A percentile compares a stretch with the other conserved stretches of the same genome.
Conservation (phyloP, 2,888 invertebrate genomes). For the Oxycera nigricornis region DNA sequence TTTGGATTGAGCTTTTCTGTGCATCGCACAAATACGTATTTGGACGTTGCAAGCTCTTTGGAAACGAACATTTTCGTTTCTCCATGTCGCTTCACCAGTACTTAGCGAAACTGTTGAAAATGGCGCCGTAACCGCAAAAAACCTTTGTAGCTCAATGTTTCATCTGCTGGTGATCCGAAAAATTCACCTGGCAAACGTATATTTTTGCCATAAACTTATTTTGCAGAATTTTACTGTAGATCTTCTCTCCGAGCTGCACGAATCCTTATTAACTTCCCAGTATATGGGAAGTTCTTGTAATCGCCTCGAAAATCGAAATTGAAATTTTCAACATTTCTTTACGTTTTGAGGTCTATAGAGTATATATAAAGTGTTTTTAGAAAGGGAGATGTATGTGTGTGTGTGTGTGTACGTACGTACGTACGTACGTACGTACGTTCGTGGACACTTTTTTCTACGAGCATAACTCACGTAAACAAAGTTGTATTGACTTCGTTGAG, state of each 20-base stretch:
- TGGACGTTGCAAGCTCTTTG: background rate
- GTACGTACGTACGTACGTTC: too few relatives aligned
- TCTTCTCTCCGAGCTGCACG: conserved; percentile 52
- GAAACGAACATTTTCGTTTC: background rate
- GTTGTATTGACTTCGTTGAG: too few relatives aligned
- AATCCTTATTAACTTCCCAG: too few relatives aligned
- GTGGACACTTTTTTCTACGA: too few relatives aligned
- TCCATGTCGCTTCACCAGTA: background rate
- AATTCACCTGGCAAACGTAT: conserved; percentile 50
- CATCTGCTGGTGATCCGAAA: background rate
- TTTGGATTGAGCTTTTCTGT: background rate
- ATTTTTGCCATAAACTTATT: conserved; percentile 52
- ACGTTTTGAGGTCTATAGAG: too few relatives aligned
- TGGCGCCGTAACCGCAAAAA: background rate
- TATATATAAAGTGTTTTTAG: too few relatives aligned
- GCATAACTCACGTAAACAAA: too few relatives aligned
- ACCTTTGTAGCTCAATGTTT: background rate
- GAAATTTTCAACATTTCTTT: too few relatives aligned
- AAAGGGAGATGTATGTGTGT: too few relatives aligned
- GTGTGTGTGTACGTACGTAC: too few relatives aligned
- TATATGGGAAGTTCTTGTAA: too few relatives aligned
- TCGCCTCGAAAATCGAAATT: too few relatives aligned
- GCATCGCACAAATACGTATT: background rate
- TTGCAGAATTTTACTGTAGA: conserved; percentile 50
- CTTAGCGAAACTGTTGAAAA: background rate